These are phyloP conservation scores for Bombyx mori DNA, from an alignment of 1,140 invertebrate genomes.

Conservation along the genomic window DNA sequence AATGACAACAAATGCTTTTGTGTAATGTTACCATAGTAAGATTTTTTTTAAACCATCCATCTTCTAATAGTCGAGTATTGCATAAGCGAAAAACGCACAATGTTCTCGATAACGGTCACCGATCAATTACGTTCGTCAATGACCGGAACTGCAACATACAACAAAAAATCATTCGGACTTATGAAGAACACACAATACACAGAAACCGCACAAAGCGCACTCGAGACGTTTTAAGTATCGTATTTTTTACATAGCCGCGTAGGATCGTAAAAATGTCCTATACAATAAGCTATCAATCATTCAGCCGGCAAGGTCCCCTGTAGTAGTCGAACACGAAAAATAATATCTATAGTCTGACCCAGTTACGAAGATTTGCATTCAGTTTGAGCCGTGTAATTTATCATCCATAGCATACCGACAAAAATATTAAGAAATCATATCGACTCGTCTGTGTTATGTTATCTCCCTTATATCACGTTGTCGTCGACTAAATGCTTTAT, in stretches of 20 bases:
- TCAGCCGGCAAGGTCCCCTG: constrained; percentile 32
- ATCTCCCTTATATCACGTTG: no score
- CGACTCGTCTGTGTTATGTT: constrained; percentile 7
- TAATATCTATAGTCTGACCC: constrained; percentile 58
- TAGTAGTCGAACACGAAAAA: constrained; percentile 57
- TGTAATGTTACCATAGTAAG: no score
- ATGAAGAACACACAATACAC: constrained; percentile 25
- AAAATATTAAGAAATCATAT: constrained; percentile 38
- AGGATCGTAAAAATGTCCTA: constrained; percentile 44
- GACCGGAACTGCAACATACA: constrained; percentile 55
- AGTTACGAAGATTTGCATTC: constrained; percentile 65
- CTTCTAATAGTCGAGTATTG: no score
- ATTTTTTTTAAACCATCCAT: no score
- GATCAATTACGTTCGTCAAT: constrained; percentile 36
- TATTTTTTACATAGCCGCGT: no score
- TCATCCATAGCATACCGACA: constrained; percentile 49
- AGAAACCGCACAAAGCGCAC: constrained; percentile 22
- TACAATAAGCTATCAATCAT: constrained; percentile 67
- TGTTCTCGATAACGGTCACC: background rate
- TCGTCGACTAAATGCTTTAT: no score
- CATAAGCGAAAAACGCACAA: no score
- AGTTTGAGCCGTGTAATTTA: constrained; percentile 52
- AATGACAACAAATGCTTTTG: no score
- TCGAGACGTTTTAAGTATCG: constrained; percentile 15
- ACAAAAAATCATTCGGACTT: constrained; percentile 17